Percentiles rank a stretch among this genome's conserved stretches.
phyloP scores from a whole-genome alignment of 2,797 vertebrate genomes.

The Alauda arvensis region DNA sequence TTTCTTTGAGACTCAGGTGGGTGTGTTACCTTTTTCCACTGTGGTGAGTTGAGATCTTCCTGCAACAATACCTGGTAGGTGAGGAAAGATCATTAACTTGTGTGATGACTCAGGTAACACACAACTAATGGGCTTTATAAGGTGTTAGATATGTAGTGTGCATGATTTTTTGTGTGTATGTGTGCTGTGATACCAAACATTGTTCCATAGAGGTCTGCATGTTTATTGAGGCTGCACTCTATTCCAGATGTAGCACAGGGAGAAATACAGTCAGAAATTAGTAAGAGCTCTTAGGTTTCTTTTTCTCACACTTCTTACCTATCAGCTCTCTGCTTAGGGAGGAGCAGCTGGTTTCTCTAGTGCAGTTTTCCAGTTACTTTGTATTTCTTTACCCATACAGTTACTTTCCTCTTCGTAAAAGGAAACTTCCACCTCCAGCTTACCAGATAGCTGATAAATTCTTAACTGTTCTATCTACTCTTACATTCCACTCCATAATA shows the following conservation, averaged over 20 bases:
- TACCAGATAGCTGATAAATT: background rate
- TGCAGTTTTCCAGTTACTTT: background rate
- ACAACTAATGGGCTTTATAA: background rate
- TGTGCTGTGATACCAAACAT: background rate
- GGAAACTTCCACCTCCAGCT: background rate
- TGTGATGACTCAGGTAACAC: background rate
- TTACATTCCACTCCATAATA: background rate
- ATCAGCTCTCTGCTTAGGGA: background rate
- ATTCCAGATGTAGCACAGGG: background rate
- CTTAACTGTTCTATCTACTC: background rate
- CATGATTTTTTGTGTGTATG: background rate
- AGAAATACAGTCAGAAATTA: background rate
- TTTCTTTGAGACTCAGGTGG: background rate
- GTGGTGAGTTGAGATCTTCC: background rate
- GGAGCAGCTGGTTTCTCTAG: background rate
- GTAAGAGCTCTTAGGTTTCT: background rate
- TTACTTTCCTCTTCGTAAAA: background rate
- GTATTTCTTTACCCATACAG: background rate
- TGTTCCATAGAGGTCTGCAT: background rate
- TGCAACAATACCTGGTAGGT: background rate
- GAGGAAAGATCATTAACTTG: background rate
- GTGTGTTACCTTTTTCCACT: background rate
- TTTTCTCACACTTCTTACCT: background rate
- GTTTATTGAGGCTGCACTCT: background rate
- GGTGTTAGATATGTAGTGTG: background rate